Percentiles rank a stretch among this genome's conserved stretches.
These are phyloP conservation scores for Eunapius fragilis DNA, from an alignment of 37 sponge, comb jelly and placozoan genomes.

Conservation along the genomic window DNA sequence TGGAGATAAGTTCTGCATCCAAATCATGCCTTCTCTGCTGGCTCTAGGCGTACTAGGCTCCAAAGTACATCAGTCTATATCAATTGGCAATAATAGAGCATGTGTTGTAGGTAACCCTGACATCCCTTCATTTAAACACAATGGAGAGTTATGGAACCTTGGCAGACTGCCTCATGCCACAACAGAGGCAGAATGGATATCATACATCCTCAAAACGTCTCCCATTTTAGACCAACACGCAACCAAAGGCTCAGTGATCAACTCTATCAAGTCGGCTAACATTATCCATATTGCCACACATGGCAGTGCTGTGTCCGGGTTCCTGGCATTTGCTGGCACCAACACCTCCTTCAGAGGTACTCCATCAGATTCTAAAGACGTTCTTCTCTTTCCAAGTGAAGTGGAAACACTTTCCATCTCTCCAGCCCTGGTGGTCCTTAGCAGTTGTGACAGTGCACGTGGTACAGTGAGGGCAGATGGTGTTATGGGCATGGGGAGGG, in stretches of 20 bases:
- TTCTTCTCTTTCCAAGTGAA: constrained; percentile 65
- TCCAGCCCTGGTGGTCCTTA: constrained; percentile 75
- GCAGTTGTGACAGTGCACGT: constrained; percentile 64
- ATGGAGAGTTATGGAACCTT: constrained; percentile 36
- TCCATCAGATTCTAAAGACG: constrained; percentile 22
- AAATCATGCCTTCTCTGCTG: constrained; percentile 60
- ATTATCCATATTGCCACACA: constrained; percentile 80
- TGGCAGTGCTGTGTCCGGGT: constrained; percentile 61
- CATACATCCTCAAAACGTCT: constrained; percentile 45
- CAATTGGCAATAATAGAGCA: constrained; percentile 11
- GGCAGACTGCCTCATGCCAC: constrained; percentile 74
- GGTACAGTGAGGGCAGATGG: constrained; percentile 63
- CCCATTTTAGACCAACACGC: constrained; percentile 68
- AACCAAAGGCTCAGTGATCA: constrained; percentile 57
- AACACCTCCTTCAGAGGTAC: not conserved
- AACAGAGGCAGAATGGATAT: constrained; percentile 64
- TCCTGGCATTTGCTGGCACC: constrained; percentile 53
- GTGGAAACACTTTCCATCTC: constrained; percentile 54
- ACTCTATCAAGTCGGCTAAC: constrained; percentile 53
- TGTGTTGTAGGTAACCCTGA: constrained; percentile 74
- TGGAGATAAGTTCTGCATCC: constrained; percentile 62
- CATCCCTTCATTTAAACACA: constrained; percentile 58
- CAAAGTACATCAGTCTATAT: not conserved
- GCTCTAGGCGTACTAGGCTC: constrained; percentile 48
- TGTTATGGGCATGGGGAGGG: constrained; percentile 71